Conservation (phyloP, 2,797 vertebrate genomes). For the Amniataba percoides region DNA sequence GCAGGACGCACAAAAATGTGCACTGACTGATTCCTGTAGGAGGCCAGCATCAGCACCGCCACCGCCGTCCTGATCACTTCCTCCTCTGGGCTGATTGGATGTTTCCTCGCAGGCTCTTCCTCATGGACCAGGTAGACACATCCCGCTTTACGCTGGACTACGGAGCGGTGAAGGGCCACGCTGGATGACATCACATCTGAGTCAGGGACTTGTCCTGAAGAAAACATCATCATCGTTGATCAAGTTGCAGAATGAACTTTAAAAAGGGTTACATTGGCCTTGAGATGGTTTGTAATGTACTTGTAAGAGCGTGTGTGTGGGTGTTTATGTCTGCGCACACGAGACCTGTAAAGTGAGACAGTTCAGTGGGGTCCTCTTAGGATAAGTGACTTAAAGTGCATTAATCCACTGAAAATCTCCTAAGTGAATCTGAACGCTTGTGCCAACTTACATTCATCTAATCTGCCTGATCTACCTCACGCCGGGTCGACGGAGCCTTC, state of each 20-base stretch:
- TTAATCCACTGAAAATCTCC: slow-evolving; percentile 69
- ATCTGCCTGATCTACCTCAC: slow-evolving; percentile 76
- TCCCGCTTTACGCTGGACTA: slow-evolving; percentile 80
- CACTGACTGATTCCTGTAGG: slow-evolving; percentile 93
- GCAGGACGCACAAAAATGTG: slow-evolving; percentile 91
- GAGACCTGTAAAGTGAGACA: slow-evolving; percentile 29
- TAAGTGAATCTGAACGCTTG: slow-evolving; percentile 70
- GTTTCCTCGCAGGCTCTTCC: slow-evolving; percentile 61
- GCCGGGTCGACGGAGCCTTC: slow-evolving; percentile 16
- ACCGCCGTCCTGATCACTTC: slow-evolving; percentile 80
- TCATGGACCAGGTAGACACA: slow-evolving; percentile 83
- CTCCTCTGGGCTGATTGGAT: slow-evolving; percentile 78
- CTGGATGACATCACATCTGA: slow-evolving; percentile 87
- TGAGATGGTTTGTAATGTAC: neutral
- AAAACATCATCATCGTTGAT: neutral
- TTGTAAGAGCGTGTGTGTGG: neutral
- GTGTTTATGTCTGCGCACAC: neutral
- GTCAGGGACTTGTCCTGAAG: slow-evolving; percentile 84
- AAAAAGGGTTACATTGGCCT: neutral
- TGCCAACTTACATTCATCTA: slow-evolving; percentile 75
- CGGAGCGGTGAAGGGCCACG: slow-evolving; percentile 86
- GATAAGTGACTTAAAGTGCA: slow-evolving; percentile 66
- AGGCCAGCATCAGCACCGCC: slow-evolving; percentile 88
- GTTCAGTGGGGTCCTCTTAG: slow-evolving; percentile 54
- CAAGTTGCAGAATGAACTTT: neutral